Conservation (phyloP, 1,140 invertebrate species). For the Drosophila pseudoananassae region DNA sequence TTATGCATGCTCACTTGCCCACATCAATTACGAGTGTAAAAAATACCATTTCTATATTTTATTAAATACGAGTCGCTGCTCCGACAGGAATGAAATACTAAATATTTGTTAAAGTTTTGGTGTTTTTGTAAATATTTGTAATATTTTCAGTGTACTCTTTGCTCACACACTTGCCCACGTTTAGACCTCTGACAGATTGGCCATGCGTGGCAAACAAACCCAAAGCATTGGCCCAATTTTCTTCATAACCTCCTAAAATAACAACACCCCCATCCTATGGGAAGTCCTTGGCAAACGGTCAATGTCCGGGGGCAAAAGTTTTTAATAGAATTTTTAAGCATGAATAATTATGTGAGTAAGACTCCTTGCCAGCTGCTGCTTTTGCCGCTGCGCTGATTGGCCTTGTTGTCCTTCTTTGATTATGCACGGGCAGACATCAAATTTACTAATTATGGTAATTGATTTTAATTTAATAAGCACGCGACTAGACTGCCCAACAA, state of each 20-base stretch:
- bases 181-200: slow-evolving; percentile 41
- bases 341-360: slow-evolving; percentile 73
- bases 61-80: background rate
- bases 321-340: slow-evolving; percentile 75
- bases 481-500: slow-evolving; percentile 20
- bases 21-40: slow-evolving; percentile 47
- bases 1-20: slow-evolving; percentile 66
- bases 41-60: slow-evolving; percentile 1
- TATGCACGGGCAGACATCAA: slow-evolving; percentile 63
- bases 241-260: background rate
- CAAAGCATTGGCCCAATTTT: slow-evolving; percentile 16
- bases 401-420: slow-evolving; percentile 39
- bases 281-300: slow-evolving; percentile 8
- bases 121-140: too few species aligned
- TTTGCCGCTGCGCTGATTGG: slow-evolving; percentile 24
- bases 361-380: slow-evolving; percentile 34
- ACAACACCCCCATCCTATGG: background rate
- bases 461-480: slow-evolving; percentile 68
- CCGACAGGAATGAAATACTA: background rate
- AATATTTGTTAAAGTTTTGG: background rate
- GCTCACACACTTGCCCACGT: slow-evolving; percentile 13
- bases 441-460: slow-evolving; percentile 72
- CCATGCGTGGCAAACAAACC: slow-evolving; percentile 50
- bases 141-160: slow-evolving; percentile 6
- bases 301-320: slow-evolving; percentile 55